Evolutionary conservation across 2,888 invertebrate species (phyloP).

Genomic region (Tetragnatha montana): DNA sequence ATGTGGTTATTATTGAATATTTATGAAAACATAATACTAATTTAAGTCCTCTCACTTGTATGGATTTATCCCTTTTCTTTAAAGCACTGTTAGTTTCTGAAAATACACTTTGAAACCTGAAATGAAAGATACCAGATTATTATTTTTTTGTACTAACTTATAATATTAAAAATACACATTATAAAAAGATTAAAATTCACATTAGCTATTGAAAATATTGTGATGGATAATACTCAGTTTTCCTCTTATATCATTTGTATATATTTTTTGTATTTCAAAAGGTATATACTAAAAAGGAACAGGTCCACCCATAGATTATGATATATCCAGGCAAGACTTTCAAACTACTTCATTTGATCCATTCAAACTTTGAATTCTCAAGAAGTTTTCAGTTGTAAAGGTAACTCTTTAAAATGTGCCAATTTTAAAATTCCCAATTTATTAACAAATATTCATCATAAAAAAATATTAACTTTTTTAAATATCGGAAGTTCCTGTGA

Average conservation of each 20-base stretch:
- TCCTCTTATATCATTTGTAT: too few relatives aligned
- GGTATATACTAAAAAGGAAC: too few relatives aligned
- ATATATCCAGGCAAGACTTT: too few relatives aligned
- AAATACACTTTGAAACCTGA: conserved; percentile 70
- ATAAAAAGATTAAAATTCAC: not conserved
- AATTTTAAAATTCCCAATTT: too few relatives aligned
- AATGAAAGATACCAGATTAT: not conserved
- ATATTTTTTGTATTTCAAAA: too few relatives aligned
- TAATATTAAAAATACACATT: too few relatives aligned
- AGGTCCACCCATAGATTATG: too few relatives aligned
- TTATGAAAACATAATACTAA: not conserved
- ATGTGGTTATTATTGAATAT: too few relatives aligned
- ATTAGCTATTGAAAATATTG: not conserved
- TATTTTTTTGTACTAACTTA: too few relatives aligned
- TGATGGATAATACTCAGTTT: too few relatives aligned
- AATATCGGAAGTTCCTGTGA: not conserved
- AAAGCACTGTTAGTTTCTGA: conserved; percentile 69
- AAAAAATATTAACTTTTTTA: not conserved
- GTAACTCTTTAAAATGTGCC: not conserved
- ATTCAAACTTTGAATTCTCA: too few relatives aligned
- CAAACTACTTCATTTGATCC: too few relatives aligned
- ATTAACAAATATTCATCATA: not conserved
- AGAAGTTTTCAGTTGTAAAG: not conserved
- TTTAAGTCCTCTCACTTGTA: conserved; percentile 22
- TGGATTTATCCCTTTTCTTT: conserved; percentile 71